Percentiles rank a stretch among this genome's conserved stretches.
These are phyloP conservation scores for Drosophila prosaltans DNA, from an alignment of 1,140 invertebrate genomes.

Conservation along the genomic window DNA sequence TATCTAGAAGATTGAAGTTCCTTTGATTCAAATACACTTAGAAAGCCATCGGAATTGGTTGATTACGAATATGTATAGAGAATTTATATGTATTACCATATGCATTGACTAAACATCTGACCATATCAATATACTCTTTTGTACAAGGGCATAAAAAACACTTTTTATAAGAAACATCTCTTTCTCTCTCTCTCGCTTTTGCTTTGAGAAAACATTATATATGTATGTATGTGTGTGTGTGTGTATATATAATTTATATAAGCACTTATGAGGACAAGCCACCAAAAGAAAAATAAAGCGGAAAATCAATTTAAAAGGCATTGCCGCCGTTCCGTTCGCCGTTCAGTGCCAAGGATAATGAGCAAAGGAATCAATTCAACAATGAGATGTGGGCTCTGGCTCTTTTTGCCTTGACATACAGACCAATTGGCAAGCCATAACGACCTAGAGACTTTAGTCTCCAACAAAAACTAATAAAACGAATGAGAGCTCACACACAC, in stretches of 20 bases:
- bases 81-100: too few relatives aligned
- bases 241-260: conserved; percentile 16
- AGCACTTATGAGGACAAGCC: conserved; percentile 39
- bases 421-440: conserved; percentile 20
- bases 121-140: neutral
- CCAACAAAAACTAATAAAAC: neutral
- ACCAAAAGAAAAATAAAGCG: conserved; percentile 47
- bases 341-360: conserved; percentile 68
- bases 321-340: conserved; percentile 32
- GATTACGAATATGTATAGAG: too few relatives aligned
- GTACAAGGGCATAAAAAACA: neutral
- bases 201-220: conserved; percentile 19
- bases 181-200: neutral
- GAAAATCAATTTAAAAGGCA: conserved; percentile 75
- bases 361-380: conserved; percentile 22
- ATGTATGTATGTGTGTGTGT: too few relatives aligned
- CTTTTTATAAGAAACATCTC: neutral
- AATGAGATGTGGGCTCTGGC: conserved; percentile 9
- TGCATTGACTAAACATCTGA: neutral
- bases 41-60: too few relatives aligned
- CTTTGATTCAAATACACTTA: too few relatives aligned
- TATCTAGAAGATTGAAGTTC: too few relatives aligned
- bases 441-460: conserved; percentile 11
- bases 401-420: conserved; percentile 2
- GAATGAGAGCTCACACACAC: neutral